These are phyloP conservation scores for Tenualosa ilisha DNA, from an alignment of 2,797 vertebrate genomes.

Conservation along the genomic window DNA sequence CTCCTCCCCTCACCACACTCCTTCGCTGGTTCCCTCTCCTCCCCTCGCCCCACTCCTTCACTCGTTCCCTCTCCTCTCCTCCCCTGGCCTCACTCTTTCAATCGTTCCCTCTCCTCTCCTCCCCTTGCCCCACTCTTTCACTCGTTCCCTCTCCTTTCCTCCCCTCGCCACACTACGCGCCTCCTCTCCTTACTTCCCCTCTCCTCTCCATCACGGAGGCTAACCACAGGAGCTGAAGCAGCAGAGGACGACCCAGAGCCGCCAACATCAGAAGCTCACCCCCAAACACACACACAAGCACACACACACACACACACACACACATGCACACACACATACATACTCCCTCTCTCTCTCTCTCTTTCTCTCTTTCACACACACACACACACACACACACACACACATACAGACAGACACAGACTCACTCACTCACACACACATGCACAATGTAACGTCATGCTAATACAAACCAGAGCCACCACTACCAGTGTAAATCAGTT, in stretches of 20 bases:
- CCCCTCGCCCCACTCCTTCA: neutral
- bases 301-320: neutral
- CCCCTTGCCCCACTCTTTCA: no score
- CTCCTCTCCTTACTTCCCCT: neutral
- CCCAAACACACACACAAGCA: neutral
- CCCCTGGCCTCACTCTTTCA: neutral
- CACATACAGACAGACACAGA: neutral
- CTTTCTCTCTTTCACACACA: neutral
- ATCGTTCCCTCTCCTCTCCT: neutral
- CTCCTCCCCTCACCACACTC: neutral
- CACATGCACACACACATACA: neutral
- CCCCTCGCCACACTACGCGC: neutral
- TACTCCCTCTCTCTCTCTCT: neutral
- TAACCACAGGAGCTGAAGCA: constrained; percentile 4
- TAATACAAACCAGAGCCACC: neutral
- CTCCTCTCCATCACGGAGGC: neutral
- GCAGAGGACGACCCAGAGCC: neutral
- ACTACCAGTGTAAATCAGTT: neutral
- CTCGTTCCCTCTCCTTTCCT: no score
- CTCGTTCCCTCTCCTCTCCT: neutral
- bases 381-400: neutral
- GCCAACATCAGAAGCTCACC: neutral
- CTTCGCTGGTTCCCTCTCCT: neutral
- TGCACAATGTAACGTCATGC: neutral
- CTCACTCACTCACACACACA: neutral